Evolutionary conservation across 1,140 invertebrate species (phyloP).

Genomic region (Bombus confusus): DNA sequence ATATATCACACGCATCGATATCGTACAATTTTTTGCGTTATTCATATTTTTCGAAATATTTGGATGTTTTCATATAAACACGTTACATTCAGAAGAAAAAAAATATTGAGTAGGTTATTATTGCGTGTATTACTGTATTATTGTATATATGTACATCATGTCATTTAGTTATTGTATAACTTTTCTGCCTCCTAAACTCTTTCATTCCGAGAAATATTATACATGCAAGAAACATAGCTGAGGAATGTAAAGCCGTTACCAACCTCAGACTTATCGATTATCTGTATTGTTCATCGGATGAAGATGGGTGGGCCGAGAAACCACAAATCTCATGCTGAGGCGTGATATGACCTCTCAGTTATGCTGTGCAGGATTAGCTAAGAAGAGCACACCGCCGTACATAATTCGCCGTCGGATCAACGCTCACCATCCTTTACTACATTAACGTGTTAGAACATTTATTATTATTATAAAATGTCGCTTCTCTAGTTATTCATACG

Average conservation of each 20-base stretch:
- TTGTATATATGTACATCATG: too few relatives aligned
- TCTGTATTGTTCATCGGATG: slow-evolving; percentile 28
- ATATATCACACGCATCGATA: too few relatives aligned
- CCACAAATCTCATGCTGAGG: slow-evolving; percentile 32
- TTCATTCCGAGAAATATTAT: neutral
- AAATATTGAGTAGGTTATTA: neutral
- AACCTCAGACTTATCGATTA: slow-evolving; percentile 12
- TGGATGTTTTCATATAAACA: too few relatives aligned
- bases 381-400: slow-evolving; percentile 33
- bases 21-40: too few relatives aligned
- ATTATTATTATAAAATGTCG: neutral
- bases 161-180: neutral
- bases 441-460: neutral
- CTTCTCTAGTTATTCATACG: neutral
- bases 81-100: too few relatives aligned
- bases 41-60: too few relatives aligned
- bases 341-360: slow-evolving; percentile 69
- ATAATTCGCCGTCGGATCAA: slow-evolving; percentile 48
- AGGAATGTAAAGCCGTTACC: slow-evolving; percentile 3
- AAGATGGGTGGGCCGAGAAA: slow-evolving; percentile 44
- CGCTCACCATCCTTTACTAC: slow-evolving; percentile 40
- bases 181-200: neutral
- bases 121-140: neutral
- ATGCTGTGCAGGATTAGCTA: slow-evolving; percentile 59
- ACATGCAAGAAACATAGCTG: neutral